Conservation (phyloP, 2,797 vertebrate genomes). For the Bufotes viridis region DNA sequence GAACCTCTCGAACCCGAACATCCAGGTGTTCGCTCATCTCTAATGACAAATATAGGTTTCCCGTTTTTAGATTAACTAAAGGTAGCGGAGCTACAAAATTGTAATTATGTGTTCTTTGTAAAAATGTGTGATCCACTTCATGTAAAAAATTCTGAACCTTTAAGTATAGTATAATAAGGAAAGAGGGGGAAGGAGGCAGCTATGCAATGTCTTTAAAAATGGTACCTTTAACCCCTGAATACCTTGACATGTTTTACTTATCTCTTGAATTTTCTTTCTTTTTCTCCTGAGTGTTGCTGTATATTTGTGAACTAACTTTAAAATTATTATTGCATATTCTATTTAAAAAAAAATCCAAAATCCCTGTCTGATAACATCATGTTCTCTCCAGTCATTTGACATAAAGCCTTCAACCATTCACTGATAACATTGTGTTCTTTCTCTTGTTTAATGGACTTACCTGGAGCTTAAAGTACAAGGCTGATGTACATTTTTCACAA, state of each 20-base stretch:
- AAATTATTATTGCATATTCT: background rate
- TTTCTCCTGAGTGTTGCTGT: background rate
- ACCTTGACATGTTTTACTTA: background rate
- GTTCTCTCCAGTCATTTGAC: background rate
- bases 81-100: too few species aligned
- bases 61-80: too few species aligned
- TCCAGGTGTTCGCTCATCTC: too few species aligned
- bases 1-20: too few species aligned
- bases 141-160: too few species aligned
- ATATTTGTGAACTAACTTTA: background rate
- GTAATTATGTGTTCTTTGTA: too few species aligned
- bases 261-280: background rate
- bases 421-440: conserved; percentile 4
- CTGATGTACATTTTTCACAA: background rate
- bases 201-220: background rate
- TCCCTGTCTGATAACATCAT: background rate
- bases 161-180: too few species aligned
- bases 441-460: conserved; percentile 11
- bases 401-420: background rate
- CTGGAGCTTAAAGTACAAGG: background rate
- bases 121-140: too few species aligned
- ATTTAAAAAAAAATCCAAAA: background rate
- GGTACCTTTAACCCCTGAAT: background rate
- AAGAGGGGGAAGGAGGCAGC: too few species aligned
- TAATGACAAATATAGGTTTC: too few species aligned